These are phyloP conservation scores for Agrotis exclamationis DNA, from an alignment of 2,888 invertebrate genomes.

Conservation along the genomic window DNA sequence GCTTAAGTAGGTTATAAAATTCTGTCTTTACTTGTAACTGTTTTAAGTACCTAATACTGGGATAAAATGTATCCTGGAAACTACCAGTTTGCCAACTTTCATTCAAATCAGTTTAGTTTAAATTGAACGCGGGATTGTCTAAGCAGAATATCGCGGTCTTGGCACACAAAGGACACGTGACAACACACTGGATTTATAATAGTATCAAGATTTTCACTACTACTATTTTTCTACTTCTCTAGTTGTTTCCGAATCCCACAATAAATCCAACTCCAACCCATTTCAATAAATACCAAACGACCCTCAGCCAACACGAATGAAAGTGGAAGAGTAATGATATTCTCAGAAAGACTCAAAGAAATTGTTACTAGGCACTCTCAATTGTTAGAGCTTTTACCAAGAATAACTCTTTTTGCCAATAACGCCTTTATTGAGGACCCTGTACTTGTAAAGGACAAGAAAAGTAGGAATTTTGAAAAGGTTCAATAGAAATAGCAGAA, in stretches of 20 bases:
- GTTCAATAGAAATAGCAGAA: slow-evolving; percentile 18
- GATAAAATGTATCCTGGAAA: too few relatives aligned
- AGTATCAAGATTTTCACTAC: too few relatives aligned
- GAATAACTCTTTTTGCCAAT: slow-evolving; percentile 51
- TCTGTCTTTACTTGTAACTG: too few relatives aligned
- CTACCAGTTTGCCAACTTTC: too few relatives aligned
- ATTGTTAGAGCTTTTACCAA: slow-evolving; percentile 48
- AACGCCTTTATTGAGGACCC: slow-evolving; percentile 36
- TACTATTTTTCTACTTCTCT: background rate
- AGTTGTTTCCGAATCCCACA: background rate
- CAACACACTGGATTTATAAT: too few relatives aligned
- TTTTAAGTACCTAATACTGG: too few relatives aligned
- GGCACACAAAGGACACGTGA: too few relatives aligned
- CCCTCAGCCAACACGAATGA: slow-evolving; percentile 24
- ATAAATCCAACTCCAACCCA: slow-evolving; percentile 20
- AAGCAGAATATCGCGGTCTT: too few relatives aligned
- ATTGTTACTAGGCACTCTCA: slow-evolving; percentile 34
- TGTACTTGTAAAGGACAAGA: slow-evolving; percentile 34
- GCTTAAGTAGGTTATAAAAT: too few relatives aligned
- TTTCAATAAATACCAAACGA: slow-evolving; percentile 34
- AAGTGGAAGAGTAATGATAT: slow-evolving; percentile 40
- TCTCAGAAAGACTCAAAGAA: slow-evolving; percentile 40
- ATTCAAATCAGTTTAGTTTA: too few relatives aligned
- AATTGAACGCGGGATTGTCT: too few relatives aligned
- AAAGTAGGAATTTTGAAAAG: slow-evolving; percentile 28